phyloP scores from a whole-genome alignment of 2,113 vertebrate genomes.

The Cryptotis parvus region DNA sequence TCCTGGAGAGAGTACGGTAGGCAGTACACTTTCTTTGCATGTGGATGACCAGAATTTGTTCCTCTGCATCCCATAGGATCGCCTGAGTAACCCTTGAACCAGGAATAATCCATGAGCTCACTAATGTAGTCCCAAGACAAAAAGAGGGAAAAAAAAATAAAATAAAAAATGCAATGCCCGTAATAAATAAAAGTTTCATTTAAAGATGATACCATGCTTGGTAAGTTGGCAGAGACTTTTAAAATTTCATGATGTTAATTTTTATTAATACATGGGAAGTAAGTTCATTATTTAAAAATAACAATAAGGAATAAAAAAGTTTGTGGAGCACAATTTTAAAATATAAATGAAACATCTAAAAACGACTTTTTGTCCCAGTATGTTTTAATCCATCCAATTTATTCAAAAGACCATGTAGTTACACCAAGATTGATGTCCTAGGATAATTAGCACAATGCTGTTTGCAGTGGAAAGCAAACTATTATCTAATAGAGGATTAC shows the following conservation, averaged over 20 bases:
- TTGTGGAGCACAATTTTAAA: not conserved
- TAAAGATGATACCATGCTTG: not conserved
- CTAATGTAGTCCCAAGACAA: too few relatives aligned
- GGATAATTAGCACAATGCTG: not conserved
- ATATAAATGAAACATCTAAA: not conserved
- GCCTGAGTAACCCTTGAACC: too few relatives aligned
- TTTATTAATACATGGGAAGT: not conserved
- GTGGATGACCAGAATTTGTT: too few relatives aligned
- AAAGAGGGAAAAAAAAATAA: too few relatives aligned
- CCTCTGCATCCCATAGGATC: too few relatives aligned
- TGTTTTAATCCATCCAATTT: constrained; percentile 2
- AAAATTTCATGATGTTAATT: not conserved
- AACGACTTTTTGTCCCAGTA: not conserved
- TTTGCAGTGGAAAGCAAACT: not conserved
- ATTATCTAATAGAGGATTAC: not conserved
- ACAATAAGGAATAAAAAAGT: not conserved
- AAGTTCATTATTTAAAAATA: not conserved
- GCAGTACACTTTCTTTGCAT: too few relatives aligned
- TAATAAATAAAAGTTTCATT: constrained; percentile 4
- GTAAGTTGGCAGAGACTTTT: not conserved
- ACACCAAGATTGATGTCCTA: not conserved
- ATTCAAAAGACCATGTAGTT: not conserved
- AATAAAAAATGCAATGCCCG: not conserved
- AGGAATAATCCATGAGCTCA: too few relatives aligned
- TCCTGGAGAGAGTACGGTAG: too few relatives aligned